Evolutionary conservation across 2,797 vertebrate species (phyloP).

Genomic region (Spinibarbus caldwelli): DNA sequence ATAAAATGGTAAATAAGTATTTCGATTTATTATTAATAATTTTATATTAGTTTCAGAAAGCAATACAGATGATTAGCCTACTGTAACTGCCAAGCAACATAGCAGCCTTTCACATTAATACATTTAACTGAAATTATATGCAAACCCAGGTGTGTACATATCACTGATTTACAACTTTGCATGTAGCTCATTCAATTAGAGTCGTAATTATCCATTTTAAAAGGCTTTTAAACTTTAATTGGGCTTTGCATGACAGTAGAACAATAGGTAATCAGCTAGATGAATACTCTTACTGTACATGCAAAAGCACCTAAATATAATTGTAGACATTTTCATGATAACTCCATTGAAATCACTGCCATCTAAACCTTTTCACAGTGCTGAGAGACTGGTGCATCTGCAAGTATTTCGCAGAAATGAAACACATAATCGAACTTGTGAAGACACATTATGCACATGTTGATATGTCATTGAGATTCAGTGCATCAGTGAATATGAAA

Average conservation of each 20-base stretch:
- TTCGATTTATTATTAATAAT: not conserved
- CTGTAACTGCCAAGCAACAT: not conserved
- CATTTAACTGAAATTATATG: not conserved
- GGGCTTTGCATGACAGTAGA: not conserved
- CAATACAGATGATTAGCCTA: too few relatives aligned
- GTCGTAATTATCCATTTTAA: not conserved
- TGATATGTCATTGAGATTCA: slow-evolving; percentile 41
- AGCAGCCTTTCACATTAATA: not conserved
- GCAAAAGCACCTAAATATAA: not conserved
- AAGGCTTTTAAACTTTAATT: slow-evolving; percentile 13
- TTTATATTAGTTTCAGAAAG: not conserved
- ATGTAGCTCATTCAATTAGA: not conserved
- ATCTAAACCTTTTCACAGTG: slow-evolving; percentile 33
- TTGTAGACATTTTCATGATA: not conserved
- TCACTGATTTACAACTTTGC: not conserved
- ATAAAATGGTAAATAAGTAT: not conserved
- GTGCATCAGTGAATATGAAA: slow-evolving; percentile 27
- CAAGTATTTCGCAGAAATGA: slow-evolving; percentile 38
- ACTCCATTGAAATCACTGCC: not conserved
- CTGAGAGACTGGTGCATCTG: slow-evolving; percentile 36
- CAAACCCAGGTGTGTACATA: too few relatives aligned
- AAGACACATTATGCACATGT: slow-evolving; percentile 25
- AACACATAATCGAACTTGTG: slow-evolving; percentile 28
- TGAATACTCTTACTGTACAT: not conserved
- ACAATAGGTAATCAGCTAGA: not conserved